These are phyloP conservation scores for Phlogophora meticulosa DNA, from an alignment of 2,888 invertebrate species.

Conservation along the genomic window DNA sequence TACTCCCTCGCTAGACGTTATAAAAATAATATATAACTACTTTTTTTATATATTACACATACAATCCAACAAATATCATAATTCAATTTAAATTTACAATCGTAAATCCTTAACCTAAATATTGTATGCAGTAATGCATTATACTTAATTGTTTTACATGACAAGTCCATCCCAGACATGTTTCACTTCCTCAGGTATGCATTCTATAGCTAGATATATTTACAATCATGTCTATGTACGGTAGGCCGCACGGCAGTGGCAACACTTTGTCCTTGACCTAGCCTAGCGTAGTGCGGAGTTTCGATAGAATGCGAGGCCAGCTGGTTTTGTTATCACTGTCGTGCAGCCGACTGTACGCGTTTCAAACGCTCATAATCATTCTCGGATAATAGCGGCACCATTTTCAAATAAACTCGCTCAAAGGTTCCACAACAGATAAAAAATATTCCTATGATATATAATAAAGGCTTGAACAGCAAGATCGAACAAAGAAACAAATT, in stretches of 20 bases:
- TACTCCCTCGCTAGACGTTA: conserved; percentile 80
- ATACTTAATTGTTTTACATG: conserved; percentile 70
- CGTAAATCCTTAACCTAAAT: conserved; percentile 83
- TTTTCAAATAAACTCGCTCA: conserved; percentile 57
- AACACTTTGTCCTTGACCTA: too few relatives aligned
- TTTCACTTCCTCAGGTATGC: conserved; percentile 44
- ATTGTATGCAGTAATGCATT: conserved; percentile 75
- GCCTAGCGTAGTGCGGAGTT: too few relatives aligned
- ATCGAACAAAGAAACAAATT: conserved; percentile 57
- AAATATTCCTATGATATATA: conserved; percentile 54
- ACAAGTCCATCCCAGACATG: conserved; percentile 65
- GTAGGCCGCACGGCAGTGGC: too few relatives aligned
- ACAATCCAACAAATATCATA: conserved; percentile 88
- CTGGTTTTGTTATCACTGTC: too few relatives aligned
- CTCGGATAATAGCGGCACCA: conserved; percentile 68
- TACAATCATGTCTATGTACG: conserved; percentile 67
- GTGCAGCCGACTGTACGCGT: conserved; percentile 63
- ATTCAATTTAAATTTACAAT: conserved; percentile 87
- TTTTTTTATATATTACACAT: conserved; percentile 88
- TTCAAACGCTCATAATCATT: conserved; percentile 73
- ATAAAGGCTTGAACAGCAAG: conserved; percentile 54
- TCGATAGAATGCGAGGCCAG: too few relatives aligned
- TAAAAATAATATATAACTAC: conserved; percentile 84
- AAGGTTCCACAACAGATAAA: conserved; percentile 62
- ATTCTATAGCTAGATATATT: conserved; percentile 70